Evolutionary conservation across 2,113 vertebrate genomes (phyloP), one percentile per base, ranked within the genome.

Genomic region (Gymnarchus niloticus): DNA sequence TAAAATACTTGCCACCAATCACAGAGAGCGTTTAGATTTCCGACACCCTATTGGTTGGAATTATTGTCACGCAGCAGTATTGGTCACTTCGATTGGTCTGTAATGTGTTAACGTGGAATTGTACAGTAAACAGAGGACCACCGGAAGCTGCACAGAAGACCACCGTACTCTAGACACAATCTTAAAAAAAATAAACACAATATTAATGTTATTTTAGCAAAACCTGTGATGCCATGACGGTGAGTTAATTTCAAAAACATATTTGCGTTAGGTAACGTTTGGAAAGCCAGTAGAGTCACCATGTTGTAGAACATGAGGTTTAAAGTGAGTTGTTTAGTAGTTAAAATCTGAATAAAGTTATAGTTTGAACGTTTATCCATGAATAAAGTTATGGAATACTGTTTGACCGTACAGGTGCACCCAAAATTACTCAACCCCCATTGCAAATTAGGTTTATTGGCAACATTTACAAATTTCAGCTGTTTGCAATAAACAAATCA

Each of bases 101-200:
- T 1, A 1, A 81, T 89, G 90, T 46, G 21, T 33, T 88, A 92
- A 93, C 93, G 93, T 94, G 92, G 93, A 92, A 90, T 69, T 86
- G 12, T 10, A 28, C 44, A n/a, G 78, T 86, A 69, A 86, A 86
- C 73, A 81, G 52, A 6, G 23, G 19, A 51, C 41, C 23, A 65
- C 41, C 44, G 37, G 69, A 46, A 25, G 37, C 6, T 59, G 48
- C 19, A 25, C 21, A 52, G 65, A 37, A 81, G 65, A 37, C 12
- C 14, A 37, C 2, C 12, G 56, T 81, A 10, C 49, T 51, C 9
- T 10, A 0, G 14, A 17, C 33, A 37, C 12, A 41, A 41, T 73
- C 33, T 73, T 19, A 6, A 73, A n/a, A n/a, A n/a, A n/a, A n/a
- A n/a, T n/a, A n/a, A n/a, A n/a, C n/a, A n/a, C n/a, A n/a, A n/a